phyloP scores from a whole-genome alignment of 2,888 invertebrate genomes.

The Blomia tropicalis region DNA sequence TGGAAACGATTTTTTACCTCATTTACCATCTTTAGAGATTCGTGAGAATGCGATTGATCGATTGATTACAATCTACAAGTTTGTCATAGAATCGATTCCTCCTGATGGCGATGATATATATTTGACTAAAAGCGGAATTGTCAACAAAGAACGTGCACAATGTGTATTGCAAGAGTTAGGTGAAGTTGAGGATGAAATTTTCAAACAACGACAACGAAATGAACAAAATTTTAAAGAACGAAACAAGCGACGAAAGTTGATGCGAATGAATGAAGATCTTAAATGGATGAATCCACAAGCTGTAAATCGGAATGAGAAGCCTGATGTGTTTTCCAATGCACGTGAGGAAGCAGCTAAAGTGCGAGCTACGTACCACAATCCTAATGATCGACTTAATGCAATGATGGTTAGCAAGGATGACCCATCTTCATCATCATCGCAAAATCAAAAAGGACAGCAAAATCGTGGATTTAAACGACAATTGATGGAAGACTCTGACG shows the following conservation, averaged over 20 bases:
- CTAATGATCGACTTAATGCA: slow-evolving; percentile 37
- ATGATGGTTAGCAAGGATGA: slow-evolving; percentile 37
- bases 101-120: slow-evolving; percentile 44
- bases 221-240: slow-evolving; percentile 41
- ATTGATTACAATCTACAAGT: slow-evolving; percentile 79
- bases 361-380: not conserved
- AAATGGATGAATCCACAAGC: slow-evolving; percentile 23
- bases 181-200: slow-evolving; percentile 88
- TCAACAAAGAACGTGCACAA: slow-evolving; percentile 80
- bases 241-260: slow-evolving; percentile 19
- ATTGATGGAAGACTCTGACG: slow-evolving; percentile 46
- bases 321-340: not conserved
- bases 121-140: slow-evolving; percentile 83
- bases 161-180: slow-evolving; percentile 76
- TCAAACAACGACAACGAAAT: slow-evolving; percentile 70
- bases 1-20: slow-evolving; percentile 95
- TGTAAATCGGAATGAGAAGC: not conserved
- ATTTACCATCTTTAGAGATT: slow-evolving; percentile 92
- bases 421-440: not conserved
- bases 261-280: not conserved
- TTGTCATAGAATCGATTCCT: slow-evolving; percentile 5
- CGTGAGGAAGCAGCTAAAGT: slow-evolving; percentile 17
- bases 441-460: not conserved
- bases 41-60: slow-evolving; percentile 90
- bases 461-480: not conserved